These are phyloP conservation scores for Spheniscus humboldti DNA, from an alignment of 2,797 vertebrate genomes.

Conservation along the genomic window DNA sequence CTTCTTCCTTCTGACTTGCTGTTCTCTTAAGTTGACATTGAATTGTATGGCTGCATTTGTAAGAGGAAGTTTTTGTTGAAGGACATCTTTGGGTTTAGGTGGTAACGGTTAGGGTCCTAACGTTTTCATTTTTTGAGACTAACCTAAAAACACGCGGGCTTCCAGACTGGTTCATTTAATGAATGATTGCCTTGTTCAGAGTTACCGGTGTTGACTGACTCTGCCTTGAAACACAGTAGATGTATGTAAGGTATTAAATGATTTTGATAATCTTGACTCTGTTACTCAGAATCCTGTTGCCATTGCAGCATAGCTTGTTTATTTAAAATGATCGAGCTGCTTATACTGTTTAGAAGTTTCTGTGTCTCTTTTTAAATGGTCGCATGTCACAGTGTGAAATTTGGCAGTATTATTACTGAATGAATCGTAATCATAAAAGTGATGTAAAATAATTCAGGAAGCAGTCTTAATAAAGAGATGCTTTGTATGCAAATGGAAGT, in stretches of 20 bases:
- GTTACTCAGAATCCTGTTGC: not conserved
- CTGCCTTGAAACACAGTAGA: not conserved
- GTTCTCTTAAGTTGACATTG: not conserved
- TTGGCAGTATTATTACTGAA: not conserved
- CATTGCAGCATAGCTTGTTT: not conserved
- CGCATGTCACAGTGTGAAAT: not conserved
- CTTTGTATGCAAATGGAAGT: not conserved
- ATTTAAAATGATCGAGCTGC: not conserved
- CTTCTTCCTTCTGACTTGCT: not conserved
- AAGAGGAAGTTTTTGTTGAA: not conserved
- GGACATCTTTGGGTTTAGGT: not conserved
- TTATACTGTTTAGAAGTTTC: not conserved
- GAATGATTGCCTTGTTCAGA: not conserved
- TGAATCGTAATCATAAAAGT: not conserved
- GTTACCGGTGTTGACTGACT: not conserved
- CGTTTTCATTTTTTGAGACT: not conserved
- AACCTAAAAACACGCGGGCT: fast-evolving
- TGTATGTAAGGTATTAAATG: not conserved
- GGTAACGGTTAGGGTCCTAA: not conserved
- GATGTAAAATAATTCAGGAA: no score
- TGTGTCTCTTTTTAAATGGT: not conserved
- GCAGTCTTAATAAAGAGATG: not conserved
- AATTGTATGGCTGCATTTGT: fast-evolving
- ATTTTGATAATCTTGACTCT: not conserved
- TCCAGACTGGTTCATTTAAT: not conserved